These are phyloP conservation scores for Mayetiola destructor DNA, from an alignment of 2,888 invertebrate genomes.

Conservation along the genomic window DNA sequence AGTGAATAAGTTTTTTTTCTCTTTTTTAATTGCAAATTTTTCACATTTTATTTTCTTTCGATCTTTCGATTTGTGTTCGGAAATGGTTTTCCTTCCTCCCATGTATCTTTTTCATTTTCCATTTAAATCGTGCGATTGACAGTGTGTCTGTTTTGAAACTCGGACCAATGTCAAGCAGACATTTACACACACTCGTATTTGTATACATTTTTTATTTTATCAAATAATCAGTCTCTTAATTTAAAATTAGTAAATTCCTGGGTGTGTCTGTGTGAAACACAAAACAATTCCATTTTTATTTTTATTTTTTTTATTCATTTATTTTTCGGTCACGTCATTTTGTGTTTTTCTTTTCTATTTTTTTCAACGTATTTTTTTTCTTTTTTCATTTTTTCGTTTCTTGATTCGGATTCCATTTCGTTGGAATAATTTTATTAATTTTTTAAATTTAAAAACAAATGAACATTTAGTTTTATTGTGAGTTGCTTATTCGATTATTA, in stretches of 20 bases:
- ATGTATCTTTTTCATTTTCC: too few species aligned
- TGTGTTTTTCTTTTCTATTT: background rate
- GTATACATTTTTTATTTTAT: conserved; percentile 11
- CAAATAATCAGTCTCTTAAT: conserved; percentile 8
- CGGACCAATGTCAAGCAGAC: too few species aligned
- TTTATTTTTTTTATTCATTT: background rate
- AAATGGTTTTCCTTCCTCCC: too few species aligned
- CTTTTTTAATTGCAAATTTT: too few species aligned
- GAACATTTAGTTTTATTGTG: background rate
- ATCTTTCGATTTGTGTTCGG: too few species aligned
- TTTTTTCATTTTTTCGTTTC: background rate
- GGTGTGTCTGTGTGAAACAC: conserved; percentile 10
- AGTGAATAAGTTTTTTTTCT: too few species aligned
- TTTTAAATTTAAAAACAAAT: too few species aligned
- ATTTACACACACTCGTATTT: background rate
- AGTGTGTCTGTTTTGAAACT: background rate
- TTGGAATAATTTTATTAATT: background rate
- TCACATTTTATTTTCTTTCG: too few species aligned
- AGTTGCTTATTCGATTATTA: background rate
- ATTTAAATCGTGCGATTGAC: too few species aligned
- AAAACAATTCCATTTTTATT: background rate
- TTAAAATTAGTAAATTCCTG: background rate
- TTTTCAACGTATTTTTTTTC: background rate
- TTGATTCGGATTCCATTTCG: background rate
- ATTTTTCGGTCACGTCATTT: background rate